phyloP scores from a whole-genome alignment of 2,113 vertebrate species.

The Myxocyprinus asiaticus region DNA sequence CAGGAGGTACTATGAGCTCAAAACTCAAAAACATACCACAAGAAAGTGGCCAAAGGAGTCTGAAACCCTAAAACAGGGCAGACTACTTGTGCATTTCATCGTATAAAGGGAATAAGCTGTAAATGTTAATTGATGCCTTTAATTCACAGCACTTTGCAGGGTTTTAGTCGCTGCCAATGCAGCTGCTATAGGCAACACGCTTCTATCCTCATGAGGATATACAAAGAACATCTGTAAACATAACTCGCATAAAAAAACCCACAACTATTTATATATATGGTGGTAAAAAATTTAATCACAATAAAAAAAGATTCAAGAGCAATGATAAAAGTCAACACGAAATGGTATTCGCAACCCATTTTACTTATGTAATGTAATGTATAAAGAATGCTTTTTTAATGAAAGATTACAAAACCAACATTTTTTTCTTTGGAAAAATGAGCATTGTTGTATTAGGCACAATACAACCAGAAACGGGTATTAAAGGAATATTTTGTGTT shows the following conservation, averaged over 20 bases:
- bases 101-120: not conserved
- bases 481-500: no score
- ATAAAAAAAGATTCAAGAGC: not conserved
- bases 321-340: not conserved
- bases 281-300: no score
- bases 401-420: no score
- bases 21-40: not conserved
- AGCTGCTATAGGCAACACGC: conserved; percentile 57
- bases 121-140: conserved; percentile 15
- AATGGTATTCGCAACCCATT: not conserved
- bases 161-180: conserved; percentile 34
- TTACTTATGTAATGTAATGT: no score
- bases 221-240: conserved; percentile 33
- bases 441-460: no score
- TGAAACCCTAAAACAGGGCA: not conserved
- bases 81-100: not conserved
- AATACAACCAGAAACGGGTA: no score
- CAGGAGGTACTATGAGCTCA: not conserved
- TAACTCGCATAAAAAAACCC: conserved; percentile 21
- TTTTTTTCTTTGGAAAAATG: no score
- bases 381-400: no score
- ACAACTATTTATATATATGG: not conserved
- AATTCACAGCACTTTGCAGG: conserved; percentile 9
- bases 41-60: not conserved
- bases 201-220: conserved; percentile 42